Conservation (phyloP, 2,888 invertebrate species). For the Rugalucina vietnamica region DNA sequence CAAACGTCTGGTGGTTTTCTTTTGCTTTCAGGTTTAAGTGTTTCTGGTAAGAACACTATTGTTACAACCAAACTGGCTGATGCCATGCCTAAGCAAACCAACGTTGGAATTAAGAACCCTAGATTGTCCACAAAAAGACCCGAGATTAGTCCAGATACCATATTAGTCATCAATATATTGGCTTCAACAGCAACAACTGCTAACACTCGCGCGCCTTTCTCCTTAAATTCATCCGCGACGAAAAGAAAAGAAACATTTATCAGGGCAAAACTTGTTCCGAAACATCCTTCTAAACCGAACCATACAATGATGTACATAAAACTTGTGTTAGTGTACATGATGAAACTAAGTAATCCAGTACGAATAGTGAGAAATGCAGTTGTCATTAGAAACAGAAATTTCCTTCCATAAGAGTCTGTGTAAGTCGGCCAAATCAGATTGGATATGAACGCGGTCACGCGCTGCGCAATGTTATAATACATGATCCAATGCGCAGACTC, state of each 20-base stretch:
- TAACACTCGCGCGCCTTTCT: constrained; percentile 22
- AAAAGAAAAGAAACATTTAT: constrained; percentile 29
- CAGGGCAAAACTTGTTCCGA: constrained; percentile 27
- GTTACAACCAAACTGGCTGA: constrained; percentile 23
- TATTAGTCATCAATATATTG: background rate
- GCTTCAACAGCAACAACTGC: constrained; percentile 42
- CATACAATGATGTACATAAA: constrained; percentile 14
- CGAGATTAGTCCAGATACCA: constrained; percentile 28
- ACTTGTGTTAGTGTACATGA: constrained; percentile 22
- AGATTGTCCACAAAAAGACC: constrained; percentile 46
- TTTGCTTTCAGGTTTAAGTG: constrained; percentile 17
- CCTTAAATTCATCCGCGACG: constrained; percentile 43
- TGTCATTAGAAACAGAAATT: constrained; percentile 38
- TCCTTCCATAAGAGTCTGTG: constrained; percentile 49
- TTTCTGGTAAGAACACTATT: constrained; percentile 43
- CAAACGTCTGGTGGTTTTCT: constrained; percentile 1
- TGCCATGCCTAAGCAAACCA: constrained; percentile 20
- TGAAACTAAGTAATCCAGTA: background rate
- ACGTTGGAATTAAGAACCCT: constrained; percentile 36
- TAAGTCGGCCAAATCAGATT: constrained; percentile 31
- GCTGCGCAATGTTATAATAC: constrained; percentile 25
- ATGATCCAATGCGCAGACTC: constrained; percentile 30
- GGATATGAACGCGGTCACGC: constrained; percentile 28
- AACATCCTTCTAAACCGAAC: constrained; percentile 23
- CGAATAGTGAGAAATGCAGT: constrained; percentile 15